Evolutionary conservation across 1,140 invertebrate species (phyloP), one percentile per base, ranked within the genome.

Genomic region (Bombus superbus): DNA sequence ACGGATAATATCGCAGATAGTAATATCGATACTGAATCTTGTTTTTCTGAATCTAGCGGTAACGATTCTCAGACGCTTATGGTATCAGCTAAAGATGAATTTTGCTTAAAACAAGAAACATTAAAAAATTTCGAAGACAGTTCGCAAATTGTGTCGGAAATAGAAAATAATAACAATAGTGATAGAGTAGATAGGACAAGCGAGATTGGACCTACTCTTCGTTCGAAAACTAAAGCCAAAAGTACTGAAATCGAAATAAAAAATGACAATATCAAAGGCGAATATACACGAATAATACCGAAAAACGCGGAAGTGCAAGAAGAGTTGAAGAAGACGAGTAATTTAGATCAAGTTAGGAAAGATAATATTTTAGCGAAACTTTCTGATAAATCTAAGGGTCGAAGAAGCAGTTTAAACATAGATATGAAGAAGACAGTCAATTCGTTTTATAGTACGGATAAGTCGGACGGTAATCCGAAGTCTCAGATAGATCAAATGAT

Each of bases 1-100:
- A 96, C 96, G 66, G 96, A 95, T 47, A 95, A 96, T 18, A 92
- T 95, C 84, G 96, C 95, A 15, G 96, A 97, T 88, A 88, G 85
- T 15, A 93, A 91, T 59, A 64, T 83, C 10, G 93, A 94, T 40
- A 96, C 96, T 9, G 96, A 97, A 90, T 95, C 96, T 82, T 97
- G 96, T 89, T 95, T 96, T 81, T 96, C 95, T 25, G 96, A 97
- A 91, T 94, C 94, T 53, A 94, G 95, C 44, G 91, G 90, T 77
- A 89, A 90, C 10, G 93, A 94, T 81, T 81, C 88, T 38, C 90
- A 87, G 38, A 87, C 87, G 22, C 81, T 85, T 59, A 53, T 77
- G 3, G 22, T 77, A 42, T 38, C 83, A 38, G 76, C 44, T 32
- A 93, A 93, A 38, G 91, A 93, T 28, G 91, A 93, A 1, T 6